Conservation (phyloP, 2,797 vertebrate species). For the Malacoctenus gilli region DNA sequence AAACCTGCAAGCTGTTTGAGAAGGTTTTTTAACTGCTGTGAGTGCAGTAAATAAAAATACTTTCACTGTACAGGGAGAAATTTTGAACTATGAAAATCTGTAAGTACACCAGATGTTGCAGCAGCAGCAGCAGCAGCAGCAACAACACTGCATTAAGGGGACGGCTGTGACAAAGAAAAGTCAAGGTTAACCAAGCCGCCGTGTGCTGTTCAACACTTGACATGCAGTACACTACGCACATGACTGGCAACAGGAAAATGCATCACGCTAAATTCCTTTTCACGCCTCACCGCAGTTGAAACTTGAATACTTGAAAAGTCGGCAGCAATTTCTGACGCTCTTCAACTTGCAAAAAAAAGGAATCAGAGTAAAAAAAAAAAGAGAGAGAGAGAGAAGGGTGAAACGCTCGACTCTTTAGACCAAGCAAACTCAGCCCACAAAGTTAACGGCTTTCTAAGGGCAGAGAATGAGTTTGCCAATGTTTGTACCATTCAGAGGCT, state of each 20-base stretch:
- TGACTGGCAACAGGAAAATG: conserved; percentile 1
- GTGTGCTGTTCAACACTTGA: background rate
- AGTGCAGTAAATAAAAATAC: too few relatives aligned
- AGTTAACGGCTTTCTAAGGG: conserved; percentile 67
- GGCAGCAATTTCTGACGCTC: conserved; percentile 52
- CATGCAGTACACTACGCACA: background rate
- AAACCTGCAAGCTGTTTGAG: too few relatives aligned
- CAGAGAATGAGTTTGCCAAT: conserved; percentile 69
- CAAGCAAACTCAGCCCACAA: conserved; percentile 68
- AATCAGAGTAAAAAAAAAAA: conserved; percentile 50
- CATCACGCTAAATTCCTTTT: conserved; percentile 17
- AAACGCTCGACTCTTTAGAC: conserved; percentile 56
- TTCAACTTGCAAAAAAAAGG: conserved; percentile 69
- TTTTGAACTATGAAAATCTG: too few relatives aligned
- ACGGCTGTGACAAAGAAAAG: too few relatives aligned
- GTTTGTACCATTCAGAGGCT: conserved; percentile 77
- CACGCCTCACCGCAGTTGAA: conserved; percentile 35
- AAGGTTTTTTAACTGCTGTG: too few relatives aligned
- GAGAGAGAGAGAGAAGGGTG: too few relatives aligned
- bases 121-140: too few relatives aligned
- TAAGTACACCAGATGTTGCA: too few relatives aligned
- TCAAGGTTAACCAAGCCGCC: background rate
- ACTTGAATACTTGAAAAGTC: conserved; percentile 37
- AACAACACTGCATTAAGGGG: too few relatives aligned
- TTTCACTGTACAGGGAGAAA: too few relatives aligned